These are phyloP conservation scores for Lophura swinhoii DNA, from an alignment of 2,797 vertebrate genomes.

Conservation along the genomic window DNA sequence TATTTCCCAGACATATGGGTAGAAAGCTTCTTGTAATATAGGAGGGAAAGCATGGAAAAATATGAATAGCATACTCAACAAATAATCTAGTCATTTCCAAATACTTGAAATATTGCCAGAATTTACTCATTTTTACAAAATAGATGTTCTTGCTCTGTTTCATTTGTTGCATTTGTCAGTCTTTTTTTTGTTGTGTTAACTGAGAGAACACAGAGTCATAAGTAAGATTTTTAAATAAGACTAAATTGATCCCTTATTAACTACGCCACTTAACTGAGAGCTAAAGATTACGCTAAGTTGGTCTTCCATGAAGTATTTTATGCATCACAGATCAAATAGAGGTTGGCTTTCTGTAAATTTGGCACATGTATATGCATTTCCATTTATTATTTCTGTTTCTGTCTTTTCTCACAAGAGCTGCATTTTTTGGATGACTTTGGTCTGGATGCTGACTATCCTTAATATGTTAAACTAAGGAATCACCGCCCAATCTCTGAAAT, in stretches of 20 bases:
- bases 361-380: background rate
- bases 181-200: background rate
- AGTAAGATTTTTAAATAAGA: background rate
- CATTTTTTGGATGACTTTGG: background rate
- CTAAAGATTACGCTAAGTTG: background rate
- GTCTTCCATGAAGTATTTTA: background rate
- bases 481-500: background rate
- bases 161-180: background rate
- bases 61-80: background rate
- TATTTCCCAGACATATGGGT: background rate
- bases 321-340: fast-evolving
- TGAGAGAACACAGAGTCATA: background rate
- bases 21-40: background rate
- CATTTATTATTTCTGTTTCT: background rate
- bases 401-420: background rate
- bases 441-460: background rate
- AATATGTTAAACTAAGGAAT: background rate
- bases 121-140: background rate
- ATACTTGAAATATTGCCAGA: background rate
- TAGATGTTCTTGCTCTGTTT: background rate
- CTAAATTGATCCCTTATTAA: background rate
- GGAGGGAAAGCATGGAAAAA: background rate
- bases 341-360: fast-evolving
- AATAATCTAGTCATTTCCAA: background rate
- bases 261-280: background rate